These are phyloP conservation scores for Linepithema humile DNA, from an alignment of 1,140 invertebrate species.

Conservation along the genomic window DNA sequence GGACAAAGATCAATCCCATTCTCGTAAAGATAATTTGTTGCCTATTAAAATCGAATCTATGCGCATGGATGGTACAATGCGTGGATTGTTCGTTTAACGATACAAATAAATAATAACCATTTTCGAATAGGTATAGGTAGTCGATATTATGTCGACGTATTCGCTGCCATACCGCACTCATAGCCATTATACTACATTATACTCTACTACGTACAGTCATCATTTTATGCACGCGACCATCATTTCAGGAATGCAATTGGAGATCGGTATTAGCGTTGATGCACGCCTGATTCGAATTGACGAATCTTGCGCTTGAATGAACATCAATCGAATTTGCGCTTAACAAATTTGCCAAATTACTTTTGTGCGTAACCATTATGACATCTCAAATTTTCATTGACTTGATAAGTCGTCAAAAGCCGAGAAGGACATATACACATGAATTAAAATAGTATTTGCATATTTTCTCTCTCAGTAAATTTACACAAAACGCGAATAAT, in stretches of 20 bases:
- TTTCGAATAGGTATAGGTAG: background rate
- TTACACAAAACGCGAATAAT: no score
- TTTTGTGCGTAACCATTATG: background rate
- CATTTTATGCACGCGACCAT: slow-evolving; percentile 19
- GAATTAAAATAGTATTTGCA: no score
- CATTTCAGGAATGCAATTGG: slow-evolving; percentile 25
- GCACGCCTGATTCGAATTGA: background rate
- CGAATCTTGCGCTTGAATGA: background rate
- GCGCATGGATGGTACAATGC: background rate
- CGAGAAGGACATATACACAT: background rate
- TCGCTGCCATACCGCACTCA: background rate
- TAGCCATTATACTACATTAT: background rate
- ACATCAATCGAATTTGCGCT: background rate
- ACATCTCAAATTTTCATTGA: slow-evolving; percentile 7
- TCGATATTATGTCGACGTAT: slow-evolving; percentile 10
- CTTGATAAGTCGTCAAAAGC: background rate
- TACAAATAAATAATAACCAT: slow-evolving; percentile 37
- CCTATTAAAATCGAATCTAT: slow-evolving; percentile 15
- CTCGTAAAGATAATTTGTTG: background rate
- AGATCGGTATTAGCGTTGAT: slow-evolving; percentile 12
- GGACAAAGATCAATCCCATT: slow-evolving; percentile 30
- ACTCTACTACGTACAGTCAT: background rate
- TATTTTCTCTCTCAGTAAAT: no score
- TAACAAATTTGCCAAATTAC: slow-evolving; percentile 9
- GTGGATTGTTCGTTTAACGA: background rate